phyloP scores from a whole-genome alignment of 2,797 vertebrate genomes.

The Synaphobranchus kaupii region DNA sequence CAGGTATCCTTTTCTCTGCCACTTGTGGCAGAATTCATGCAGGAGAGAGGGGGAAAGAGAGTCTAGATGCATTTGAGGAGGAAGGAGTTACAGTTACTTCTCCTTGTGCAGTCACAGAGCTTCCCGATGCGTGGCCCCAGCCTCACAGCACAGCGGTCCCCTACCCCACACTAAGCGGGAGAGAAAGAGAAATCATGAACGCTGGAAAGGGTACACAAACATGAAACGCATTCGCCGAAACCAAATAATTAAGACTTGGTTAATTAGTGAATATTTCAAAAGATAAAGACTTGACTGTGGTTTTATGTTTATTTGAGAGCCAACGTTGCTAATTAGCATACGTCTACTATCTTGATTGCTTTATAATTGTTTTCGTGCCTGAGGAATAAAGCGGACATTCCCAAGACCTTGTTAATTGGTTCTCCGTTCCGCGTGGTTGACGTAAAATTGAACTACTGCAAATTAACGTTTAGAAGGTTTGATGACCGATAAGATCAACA shows the following conservation, averaged over 20 bases:
- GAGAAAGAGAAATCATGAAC: neutral
- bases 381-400: slow-evolving; percentile 30
- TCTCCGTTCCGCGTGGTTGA: slow-evolving; percentile 39
- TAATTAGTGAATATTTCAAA: slow-evolving; percentile 20
- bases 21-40: neutral
- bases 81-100: slow-evolving; percentile 77
- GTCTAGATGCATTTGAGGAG: slow-evolving; percentile 80
- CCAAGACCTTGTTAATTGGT: slow-evolving; percentile 29
- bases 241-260: neutral
- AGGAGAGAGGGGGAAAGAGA: neutral
- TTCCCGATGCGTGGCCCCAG: slow-evolving; percentile 77
- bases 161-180: slow-evolving; percentile 68
- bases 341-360: slow-evolving; percentile 34
- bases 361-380: slow-evolving; percentile 42
- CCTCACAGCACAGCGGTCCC: slow-evolving; percentile 75
- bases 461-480: neutral
- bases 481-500: neutral
- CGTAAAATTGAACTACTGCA: slow-evolving; percentile 32
- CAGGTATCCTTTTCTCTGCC: neutral
- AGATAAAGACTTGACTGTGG: slow-evolving; percentile 9
- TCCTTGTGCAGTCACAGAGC: slow-evolving; percentile 75
- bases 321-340: slow-evolving; percentile 39
- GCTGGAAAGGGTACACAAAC: neutral
- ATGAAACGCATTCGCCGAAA: neutral
- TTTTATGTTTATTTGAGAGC: neutral